Evolutionary conservation across 2,113 vertebrate species (phyloP).

Genomic region (Glaucomys volans): DNA sequence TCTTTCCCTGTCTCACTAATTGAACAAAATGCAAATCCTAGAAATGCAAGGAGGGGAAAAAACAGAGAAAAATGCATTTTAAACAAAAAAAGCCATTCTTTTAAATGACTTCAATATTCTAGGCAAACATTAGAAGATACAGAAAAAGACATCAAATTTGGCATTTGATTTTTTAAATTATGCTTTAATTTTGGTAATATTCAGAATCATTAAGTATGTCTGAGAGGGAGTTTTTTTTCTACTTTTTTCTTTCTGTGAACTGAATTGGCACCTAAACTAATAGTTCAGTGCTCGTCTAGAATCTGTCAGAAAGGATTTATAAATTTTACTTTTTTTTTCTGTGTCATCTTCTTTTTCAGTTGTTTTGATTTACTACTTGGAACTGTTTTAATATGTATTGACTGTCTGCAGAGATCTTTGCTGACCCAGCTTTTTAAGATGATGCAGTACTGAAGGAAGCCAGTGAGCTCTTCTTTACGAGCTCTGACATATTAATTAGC

Average conservation of each 20-base stretch:
- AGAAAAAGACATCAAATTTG: constrained; percentile 60
- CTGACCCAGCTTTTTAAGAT: constrained; percentile 91
- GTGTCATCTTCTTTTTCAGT: constrained; percentile 65
- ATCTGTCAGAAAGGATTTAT: constrained; percentile 69
- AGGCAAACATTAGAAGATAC: constrained; percentile 26
- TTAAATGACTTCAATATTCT: constrained; percentile 41
- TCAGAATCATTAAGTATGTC: neutral
- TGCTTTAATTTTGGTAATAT: constrained; percentile 35
- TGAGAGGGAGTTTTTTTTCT: neutral
- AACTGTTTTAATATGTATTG: constrained; percentile 93
- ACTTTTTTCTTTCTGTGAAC: neutral
- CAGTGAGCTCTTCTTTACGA: constrained; percentile 93
- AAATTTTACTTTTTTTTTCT: constrained; percentile 77
- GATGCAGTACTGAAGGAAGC: constrained; percentile 89
- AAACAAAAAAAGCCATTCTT: neutral
- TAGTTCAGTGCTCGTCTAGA: constrained; percentile 38
- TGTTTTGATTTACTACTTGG: constrained; percentile 88
- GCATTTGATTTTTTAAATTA: neutral
- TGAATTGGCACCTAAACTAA: constrained; percentile 24
- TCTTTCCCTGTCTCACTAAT: neutral
- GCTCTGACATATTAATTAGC: constrained; percentile 98
- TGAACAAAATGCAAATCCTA: constrained; percentile 31
- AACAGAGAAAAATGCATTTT: constrained; percentile 15
- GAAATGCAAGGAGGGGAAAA: neutral
- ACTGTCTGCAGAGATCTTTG: constrained; percentile 90